Evolutionary conservation across 2,888 invertebrate species (phyloP).

Genomic region (Andrena fulva): DNA sequence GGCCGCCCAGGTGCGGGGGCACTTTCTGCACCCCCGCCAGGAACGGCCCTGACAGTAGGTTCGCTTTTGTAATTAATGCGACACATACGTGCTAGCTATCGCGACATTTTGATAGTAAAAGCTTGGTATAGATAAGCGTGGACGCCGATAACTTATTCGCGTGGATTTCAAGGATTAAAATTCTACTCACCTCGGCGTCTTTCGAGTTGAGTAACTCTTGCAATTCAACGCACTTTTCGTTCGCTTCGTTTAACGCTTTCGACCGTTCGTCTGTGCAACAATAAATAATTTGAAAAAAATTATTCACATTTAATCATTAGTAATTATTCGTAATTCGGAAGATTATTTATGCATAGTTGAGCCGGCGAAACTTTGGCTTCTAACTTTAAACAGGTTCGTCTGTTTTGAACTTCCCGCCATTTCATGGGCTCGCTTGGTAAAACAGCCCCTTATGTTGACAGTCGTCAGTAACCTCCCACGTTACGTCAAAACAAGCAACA

Average conservation of each 20-base stretch:
- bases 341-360: not conserved
- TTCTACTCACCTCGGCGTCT: slow-evolving; percentile 80
- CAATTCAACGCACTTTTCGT: slow-evolving; percentile 80
- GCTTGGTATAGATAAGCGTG: not conserved
- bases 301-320: not conserved
- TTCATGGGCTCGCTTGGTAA: slow-evolving; percentile 72
- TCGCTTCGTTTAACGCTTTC: slow-evolving; percentile 78
- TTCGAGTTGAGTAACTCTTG: slow-evolving; percentile 81
- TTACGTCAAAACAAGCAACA: not conserved
- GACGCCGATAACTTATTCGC: not conserved
- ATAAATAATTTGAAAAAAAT: not conserved
- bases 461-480: slow-evolving; percentile 73
- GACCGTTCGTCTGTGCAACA: slow-evolving; percentile 77
- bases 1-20: no score
- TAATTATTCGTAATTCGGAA: not conserved
- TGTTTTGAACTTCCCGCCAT: slow-evolving; percentile 53
- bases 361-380: no score
- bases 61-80: not conserved
- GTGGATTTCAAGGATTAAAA: not conserved
- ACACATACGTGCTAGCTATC: no score
- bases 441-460: slow-evolving; percentile 81
- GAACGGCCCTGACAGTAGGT: no score
- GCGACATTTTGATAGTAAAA: not conserved
- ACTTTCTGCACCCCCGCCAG: no score
- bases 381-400: not conserved